Base-by-base conservation (phyloP, 2,888 invertebrate genomes). In the Drepanosiphum platanoidis region DNA sequence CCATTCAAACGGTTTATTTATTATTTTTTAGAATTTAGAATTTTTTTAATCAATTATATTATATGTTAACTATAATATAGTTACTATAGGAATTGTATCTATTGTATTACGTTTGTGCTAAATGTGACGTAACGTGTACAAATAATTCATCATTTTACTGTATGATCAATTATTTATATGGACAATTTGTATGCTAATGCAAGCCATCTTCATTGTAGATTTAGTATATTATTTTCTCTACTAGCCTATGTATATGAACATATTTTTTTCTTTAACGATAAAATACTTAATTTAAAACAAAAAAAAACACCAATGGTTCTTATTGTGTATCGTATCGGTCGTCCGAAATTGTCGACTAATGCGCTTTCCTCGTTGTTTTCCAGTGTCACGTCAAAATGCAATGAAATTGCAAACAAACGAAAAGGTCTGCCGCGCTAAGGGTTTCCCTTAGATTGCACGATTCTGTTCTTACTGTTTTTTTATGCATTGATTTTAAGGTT, bases 161-260 rank as follows among this genome's bases (percentile, higher is more conserved):
- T 58, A 84, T 84, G 75, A 84, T 75, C 0, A 84, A 84, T 84
- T 77, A 84, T 77, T 77, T 66, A 77, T 84, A 70, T 70, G n/a
- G 39, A 70, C 77, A 84, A 75, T 68, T 75, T 74, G 30, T 70
- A 84, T 68, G 84, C 84, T 77, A 66, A 84, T 77, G 66, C 82
- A 82, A 82, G 82, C 84, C 84, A 84, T 84, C 84, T 84, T 68
- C 66, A 84, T 77, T 84, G 84, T 84, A 84, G 84, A 84, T 68
- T 84, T 84, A 84, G 84, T 75, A 68, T 84, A 84, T 84, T 77
- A 84, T 75, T 84, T 82, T 83, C 64, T 84, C 75, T 84, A 77
- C 68, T 84, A 84, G 84, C 84, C 74, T 84, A 84, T 84, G 84
- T 84, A 77, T 77, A 84, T 84, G 84, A 77, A 77, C n/a, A n/a